Percentiles rank a stretch among this genome's conserved stretches.
phyloP scores from a whole-genome alignment of 2,797 vertebrate species.

The Todus mexicanus region DNA sequence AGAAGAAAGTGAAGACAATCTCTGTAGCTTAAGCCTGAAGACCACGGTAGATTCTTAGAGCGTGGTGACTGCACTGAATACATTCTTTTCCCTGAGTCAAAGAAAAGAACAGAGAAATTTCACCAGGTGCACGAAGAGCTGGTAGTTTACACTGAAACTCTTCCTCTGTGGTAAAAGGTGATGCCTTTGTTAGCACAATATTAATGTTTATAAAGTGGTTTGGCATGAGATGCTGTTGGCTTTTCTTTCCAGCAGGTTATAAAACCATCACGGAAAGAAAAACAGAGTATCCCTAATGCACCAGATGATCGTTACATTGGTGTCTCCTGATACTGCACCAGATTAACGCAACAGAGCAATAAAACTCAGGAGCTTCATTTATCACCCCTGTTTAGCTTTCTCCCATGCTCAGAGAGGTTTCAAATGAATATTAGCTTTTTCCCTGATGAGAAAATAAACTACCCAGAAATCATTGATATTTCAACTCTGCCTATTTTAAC shows the following conservation, averaged over 20 bases:
- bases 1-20: not conserved
- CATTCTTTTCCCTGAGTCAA: not conserved
- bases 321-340: not conserved
- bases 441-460: not conserved
- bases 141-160: not conserved
- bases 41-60: fast-evolving
- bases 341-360: not conserved
- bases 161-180: not conserved
- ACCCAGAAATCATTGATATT: not conserved
- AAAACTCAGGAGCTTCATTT: not conserved
- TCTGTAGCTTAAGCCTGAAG: not conserved
- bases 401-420: not conserved
- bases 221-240: not conserved
- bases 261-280: constrained; percentile 25
- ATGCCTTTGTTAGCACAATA: not conserved
- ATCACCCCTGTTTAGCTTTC: not conserved
- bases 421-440: not conserved
- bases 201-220: not conserved
- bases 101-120: not conserved
- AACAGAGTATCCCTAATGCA: not conserved
- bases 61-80: not conserved
- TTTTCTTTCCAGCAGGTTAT: not conserved
- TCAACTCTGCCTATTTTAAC: not conserved
- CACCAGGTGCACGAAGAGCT: not conserved
- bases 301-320: not conserved